These are phyloP conservation scores for Coreius guichenoti DNA, from an alignment of 2,797 vertebrate genomes.

Conservation along the genomic window DNA sequence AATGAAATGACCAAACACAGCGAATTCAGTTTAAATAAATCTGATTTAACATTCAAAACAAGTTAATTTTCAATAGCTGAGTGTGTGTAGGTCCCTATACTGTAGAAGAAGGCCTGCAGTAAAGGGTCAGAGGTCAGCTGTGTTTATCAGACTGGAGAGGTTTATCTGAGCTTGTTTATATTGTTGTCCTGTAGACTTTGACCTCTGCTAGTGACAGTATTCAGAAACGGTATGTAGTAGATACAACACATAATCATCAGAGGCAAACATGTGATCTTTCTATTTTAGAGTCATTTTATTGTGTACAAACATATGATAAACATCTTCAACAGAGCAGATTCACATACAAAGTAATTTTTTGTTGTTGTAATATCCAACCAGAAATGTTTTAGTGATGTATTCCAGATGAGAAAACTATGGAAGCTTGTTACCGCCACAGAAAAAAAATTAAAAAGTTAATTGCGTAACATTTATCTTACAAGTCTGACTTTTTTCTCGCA, in stretches of 20 bases:
- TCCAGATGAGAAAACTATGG: neutral
- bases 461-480: too few species aligned
- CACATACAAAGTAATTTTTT: neutral
- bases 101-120: neutral
- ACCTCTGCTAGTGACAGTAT: conserved; percentile 39
- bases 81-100: neutral
- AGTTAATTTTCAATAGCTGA: neutral
- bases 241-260: neutral
- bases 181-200: conserved; percentile 64
- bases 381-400: neutral
- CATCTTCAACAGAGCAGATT: neutral
- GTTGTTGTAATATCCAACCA: neutral
- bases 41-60: neutral
- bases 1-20: neutral
- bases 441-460: too few species aligned
- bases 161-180: conserved; percentile 4
- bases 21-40: neutral
- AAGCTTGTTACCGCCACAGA: neutral
- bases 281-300: neutral
- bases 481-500: too few species aligned
- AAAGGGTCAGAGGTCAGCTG: conserved; percentile 8
- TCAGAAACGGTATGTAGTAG: neutral
- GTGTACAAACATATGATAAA: neutral
- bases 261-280: neutral
- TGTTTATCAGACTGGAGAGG: conserved; percentile 12